phyloP scores from a whole-genome alignment of 2,113 vertebrate genomes.

The Trogon melanurus region DNA sequence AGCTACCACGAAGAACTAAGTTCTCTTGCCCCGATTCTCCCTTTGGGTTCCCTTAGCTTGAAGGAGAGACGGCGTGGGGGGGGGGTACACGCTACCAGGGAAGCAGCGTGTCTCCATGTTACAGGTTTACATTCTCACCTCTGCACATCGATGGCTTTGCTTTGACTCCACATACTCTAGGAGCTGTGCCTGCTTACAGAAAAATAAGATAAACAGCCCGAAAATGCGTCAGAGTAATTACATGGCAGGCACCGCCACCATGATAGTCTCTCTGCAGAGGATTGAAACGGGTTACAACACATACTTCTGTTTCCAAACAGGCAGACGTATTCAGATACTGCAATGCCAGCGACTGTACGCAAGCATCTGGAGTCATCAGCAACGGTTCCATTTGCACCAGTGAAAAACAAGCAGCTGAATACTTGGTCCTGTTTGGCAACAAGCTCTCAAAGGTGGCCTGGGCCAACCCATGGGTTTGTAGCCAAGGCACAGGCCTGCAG shows the following conservation, averaged over 20 bases:
- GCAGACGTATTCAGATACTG: neutral
- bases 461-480: neutral
- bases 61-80: fast-evolving
- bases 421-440: fast-evolving
- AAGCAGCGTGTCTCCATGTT: neutral
- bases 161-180: neutral
- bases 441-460: neutral
- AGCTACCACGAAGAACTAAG: neutral
- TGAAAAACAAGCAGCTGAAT: neutral
- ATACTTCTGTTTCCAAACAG: neutral
- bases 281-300: neutral
- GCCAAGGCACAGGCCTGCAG: neutral
- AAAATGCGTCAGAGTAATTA: neutral
- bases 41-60: neutral
- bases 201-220: neutral
- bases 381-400: neutral
- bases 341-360: neutral
- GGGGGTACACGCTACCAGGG: fast-evolving
- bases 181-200: neutral
- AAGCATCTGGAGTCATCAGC: neutral
- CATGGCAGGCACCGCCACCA: neutral
- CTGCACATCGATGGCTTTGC: neutral
- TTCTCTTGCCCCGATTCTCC: neutral
- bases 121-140: neutral
- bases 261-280: neutral